These are phyloP conservation scores for Morelia viridis DNA, from an alignment of 2,797 vertebrate species.

Conservation along the genomic window DNA sequence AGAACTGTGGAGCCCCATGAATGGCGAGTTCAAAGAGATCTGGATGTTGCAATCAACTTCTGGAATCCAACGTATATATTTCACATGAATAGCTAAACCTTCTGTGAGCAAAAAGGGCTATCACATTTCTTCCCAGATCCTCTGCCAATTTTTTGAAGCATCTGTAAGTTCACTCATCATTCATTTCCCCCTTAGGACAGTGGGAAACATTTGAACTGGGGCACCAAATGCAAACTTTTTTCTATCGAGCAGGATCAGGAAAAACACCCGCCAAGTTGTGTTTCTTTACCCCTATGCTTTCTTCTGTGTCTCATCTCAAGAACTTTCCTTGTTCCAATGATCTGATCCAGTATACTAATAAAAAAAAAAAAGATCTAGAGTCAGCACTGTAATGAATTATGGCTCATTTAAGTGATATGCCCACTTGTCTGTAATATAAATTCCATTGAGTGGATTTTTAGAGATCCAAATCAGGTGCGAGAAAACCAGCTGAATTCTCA, in stretches of 20 bases:
- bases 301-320: background rate
- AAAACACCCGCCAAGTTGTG: background rate
- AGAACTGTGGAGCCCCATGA: conserved; percentile 22
- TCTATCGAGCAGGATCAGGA: background rate
- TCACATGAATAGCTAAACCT: conserved; percentile 46
- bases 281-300: background rate
- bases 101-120: conserved; percentile 29
- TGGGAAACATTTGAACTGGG: conserved; percentile 26
- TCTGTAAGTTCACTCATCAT: conserved; percentile 39
- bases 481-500: background rate
- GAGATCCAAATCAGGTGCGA: background rate
- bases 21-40: conserved; percentile 37
- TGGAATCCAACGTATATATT: conserved; percentile 41
- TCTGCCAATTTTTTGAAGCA: conserved; percentile 26
- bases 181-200: conserved; percentile 27
- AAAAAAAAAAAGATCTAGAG: conserved; percentile 47
- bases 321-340: conserved; percentile 3
- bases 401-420: conserved; percentile 17
- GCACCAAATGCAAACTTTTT: background rate
- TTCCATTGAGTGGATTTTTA: conserved; percentile 19
- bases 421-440: conserved; percentile 15
- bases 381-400: background rate
- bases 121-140: conserved; percentile 54
- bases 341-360: conserved; percentile 14
- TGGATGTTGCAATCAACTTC: conserved; percentile 15